Conservation (phyloP, 1,140 invertebrate species). For the Drosophila cardini region DNA sequence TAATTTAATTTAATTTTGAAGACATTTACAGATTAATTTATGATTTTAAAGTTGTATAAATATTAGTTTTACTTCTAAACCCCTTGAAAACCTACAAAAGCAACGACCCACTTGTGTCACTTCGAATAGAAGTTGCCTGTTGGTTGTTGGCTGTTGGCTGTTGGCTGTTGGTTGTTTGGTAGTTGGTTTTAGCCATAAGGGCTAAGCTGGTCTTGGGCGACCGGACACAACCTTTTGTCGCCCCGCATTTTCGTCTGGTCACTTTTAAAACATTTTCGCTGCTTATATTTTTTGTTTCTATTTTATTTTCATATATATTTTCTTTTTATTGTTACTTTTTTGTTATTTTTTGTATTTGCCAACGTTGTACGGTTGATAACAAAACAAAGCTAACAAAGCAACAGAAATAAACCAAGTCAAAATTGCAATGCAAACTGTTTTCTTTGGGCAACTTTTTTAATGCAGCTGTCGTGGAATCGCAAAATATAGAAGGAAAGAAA, state of each 20-base stretch:
- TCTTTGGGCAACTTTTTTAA: constrained; percentile 77
- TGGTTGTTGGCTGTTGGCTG: background rate
- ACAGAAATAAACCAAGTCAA: constrained; percentile 63
- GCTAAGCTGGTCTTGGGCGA: constrained; percentile 13
- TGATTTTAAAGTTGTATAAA: background rate
- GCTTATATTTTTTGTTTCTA: constrained; percentile 42
- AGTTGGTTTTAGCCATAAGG: constrained; percentile 11
- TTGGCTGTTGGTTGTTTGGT: background rate
- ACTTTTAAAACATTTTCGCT: constrained; percentile 53
- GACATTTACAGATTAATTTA: background rate
- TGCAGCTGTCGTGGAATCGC: constrained; percentile 65
- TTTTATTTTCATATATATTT: constrained; percentile 49
- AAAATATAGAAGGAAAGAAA: constrained; percentile 55
- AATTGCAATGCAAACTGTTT: constrained; percentile 82
- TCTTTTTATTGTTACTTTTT: constrained; percentile 24
- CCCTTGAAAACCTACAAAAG: constrained; percentile 1
- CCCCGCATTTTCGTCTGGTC: constrained; percentile 40
- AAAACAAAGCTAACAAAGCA: constrained; percentile 65
- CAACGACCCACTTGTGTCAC: constrained; percentile 10
- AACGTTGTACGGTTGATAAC: constrained; percentile 62
- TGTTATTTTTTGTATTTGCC: constrained; percentile 26
- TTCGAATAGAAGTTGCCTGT: background rate
- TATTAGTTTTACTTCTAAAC: background rate
- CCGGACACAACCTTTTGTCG: constrained; percentile 52
- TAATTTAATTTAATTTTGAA: background rate